Conservation (phyloP, 2,797 vertebrate genomes). For the Phataginus tetradactyla region DNA sequence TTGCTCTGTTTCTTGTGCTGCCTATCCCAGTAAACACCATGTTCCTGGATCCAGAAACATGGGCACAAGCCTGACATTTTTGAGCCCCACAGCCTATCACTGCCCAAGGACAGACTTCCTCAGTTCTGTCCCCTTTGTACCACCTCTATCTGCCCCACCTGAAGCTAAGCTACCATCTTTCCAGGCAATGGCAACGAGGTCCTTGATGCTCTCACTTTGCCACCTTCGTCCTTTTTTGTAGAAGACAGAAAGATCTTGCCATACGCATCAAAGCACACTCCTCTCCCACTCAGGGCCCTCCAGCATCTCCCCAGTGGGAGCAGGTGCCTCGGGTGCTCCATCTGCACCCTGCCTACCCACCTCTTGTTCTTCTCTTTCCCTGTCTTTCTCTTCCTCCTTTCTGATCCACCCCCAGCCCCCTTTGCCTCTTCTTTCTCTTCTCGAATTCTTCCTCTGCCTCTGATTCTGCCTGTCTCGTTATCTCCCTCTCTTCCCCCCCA, state of each 20-base stretch:
- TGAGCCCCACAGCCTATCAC: fast-evolving
- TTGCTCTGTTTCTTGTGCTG: neutral
- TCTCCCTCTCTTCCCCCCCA: no score
- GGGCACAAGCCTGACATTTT: neutral
- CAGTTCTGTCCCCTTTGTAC: neutral
- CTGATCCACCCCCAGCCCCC: neutral
- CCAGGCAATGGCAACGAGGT: neutral
- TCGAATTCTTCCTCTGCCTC: no score
- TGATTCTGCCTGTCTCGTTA: neutral
- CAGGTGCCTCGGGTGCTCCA: no score
- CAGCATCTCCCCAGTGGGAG: neutral
- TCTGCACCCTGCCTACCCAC: fast-evolving
- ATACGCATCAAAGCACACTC: fast-evolving
- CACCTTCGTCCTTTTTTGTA: neutral
- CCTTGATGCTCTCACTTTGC: neutral
- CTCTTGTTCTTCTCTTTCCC: neutral
- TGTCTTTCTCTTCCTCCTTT: no score
- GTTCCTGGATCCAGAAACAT: neutral
- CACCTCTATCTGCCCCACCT: neutral
- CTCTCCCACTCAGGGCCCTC: no score
- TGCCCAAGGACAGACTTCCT: neutral
- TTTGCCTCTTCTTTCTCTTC: neutral
- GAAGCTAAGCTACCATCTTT: no score
- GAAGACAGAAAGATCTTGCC: neutral
- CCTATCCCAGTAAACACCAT: neutral